Conservation (phyloP, 2,113 vertebrate species). For the Daubentonia madagascariensis region DNA sequence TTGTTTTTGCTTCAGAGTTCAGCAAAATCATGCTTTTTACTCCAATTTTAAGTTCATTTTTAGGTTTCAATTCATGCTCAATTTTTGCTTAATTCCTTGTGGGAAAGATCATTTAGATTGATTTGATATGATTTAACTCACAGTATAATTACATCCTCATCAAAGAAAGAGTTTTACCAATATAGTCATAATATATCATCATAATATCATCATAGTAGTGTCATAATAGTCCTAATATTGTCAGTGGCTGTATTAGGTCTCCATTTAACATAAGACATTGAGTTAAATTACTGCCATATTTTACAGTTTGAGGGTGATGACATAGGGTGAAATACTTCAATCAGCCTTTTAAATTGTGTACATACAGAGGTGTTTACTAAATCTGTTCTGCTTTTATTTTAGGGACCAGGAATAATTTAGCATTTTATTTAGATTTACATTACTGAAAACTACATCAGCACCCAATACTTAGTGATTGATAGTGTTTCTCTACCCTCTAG, state of each 20-base stretch:
- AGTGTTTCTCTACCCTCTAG: conserved; percentile 77
- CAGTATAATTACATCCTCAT: background rate
- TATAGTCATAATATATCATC: background rate
- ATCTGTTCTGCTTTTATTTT: conserved; percentile 10
- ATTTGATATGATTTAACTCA: background rate
- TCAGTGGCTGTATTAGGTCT: background rate
- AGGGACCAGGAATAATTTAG: background rate
- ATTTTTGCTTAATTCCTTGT: conserved; percentile 17
- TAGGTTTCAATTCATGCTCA: background rate
- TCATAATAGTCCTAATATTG: background rate
- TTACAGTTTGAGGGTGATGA: background rate
- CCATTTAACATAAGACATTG: background rate
- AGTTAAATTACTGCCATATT: background rate
- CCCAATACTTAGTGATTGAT: background rate
- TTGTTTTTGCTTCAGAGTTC: background rate
- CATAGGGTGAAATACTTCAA: background rate
- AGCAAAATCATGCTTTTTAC: background rate
- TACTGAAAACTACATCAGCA: background rate
- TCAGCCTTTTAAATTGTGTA: background rate
- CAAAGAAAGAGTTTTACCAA: background rate
- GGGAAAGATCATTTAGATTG: background rate
- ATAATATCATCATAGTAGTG: background rate
- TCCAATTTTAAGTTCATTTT: background rate
- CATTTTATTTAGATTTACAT: conserved; percentile 1
- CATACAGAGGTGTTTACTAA: background rate